Evolutionary conservation across 2,797 vertebrate genomes (phyloP), one percentile per base, ranked within the genome.

Genomic region (Pogonophryne albipinna): DNA sequence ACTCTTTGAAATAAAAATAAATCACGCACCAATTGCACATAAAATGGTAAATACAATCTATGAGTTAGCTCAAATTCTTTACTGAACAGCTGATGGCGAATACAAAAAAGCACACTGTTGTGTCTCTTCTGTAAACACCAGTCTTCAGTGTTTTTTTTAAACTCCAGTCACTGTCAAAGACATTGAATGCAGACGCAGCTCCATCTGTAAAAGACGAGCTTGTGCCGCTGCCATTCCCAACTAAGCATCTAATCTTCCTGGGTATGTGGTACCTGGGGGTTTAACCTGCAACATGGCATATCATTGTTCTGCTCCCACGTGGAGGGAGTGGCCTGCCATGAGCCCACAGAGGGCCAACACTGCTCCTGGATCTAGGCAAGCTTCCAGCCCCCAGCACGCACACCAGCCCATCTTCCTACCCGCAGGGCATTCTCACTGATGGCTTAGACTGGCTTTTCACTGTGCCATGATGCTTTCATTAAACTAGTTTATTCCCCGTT

Each of bases 391-490:
- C 89, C 91, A 94, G 92, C 94, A 94, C 88, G 92, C 93, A 94
- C 91, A 94, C 91, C 91, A 91, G 92, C 91, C 91, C 94, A 94
- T 95, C 95, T 94, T 95, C 93, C 93, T 94, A 94, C 91, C 93
- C 92, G 76, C 60, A 72, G 91, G 91, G 87, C 81, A 83, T 91
- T 91, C 92, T 91, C 91, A 91, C 90, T 93, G 89, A 93, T 91
- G 87, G 87, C 90, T 91, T 90, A 90, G 82, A 85, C 89, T 83
- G 90, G 83, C 89, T 93, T 92, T 93, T 91, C 85, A 85, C 89
- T 91, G 90, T 89, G 89, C 90, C 93, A 95, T 93, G 83, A 89
- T 94, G 94, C 88, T 95, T 95, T 95, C 94, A 95, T 95, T 95
- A 94, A 85, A 89, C 87, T 80, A 85, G 87, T 94, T 95, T 92